Evolutionary conservation across 2,888 invertebrate species (phyloP), one percentile per base, ranked within the genome.

Genomic region (Leptopterna dolabrata): DNA sequence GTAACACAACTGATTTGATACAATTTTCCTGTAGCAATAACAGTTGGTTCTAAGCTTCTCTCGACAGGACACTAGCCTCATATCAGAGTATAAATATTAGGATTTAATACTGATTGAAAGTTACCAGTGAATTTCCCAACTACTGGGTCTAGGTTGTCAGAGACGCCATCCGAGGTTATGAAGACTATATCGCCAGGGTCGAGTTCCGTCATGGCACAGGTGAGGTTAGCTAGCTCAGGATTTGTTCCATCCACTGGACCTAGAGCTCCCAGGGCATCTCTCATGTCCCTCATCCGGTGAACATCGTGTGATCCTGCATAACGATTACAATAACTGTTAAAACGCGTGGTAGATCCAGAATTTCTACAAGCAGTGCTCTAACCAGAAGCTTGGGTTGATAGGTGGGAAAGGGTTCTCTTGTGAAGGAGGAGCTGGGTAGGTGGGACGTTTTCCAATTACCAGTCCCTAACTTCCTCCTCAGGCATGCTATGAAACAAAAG

Each of bases 81-180:
- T 36, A 4, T 7, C 36, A 36, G 36, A 36, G 36, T n/a, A n/a
- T n/a, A n/a, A n/a, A n/a, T n/a, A n/a, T n/a, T n/a, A n/a, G n/a
- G n/a, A n/a, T n/a, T n/a, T n/a, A n/a, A n/a, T n/a, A n/a, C n/a
- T n/a, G n/a, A n/a, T n/a, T n/a, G n/a, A 36, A 36, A 2, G 36
- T 36, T 24, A 85, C 85, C 85, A 6, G 97, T 96, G 91, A 97
- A 96, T 92, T 96, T 96, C 41, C 97, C 97, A 87, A 97, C 97
- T 43, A 97, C 97, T 0, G 97, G 97, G 92, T 97, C 97, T 90
- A 97, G 96, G 92, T 97, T 97, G 91, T 97, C 97, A 7, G 96
- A 96, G 45, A 97, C 94, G 9, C 97, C 97, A 91, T 97, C 97
- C n/a, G 96, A 96, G 0, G 97, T 97, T 19, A 97, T 93, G 91